Evolutionary conservation across 2,797 vertebrate genomes (phyloP), one percentile per base, ranked within the genome.

Genomic region (Okamejei kenojei): DNA sequence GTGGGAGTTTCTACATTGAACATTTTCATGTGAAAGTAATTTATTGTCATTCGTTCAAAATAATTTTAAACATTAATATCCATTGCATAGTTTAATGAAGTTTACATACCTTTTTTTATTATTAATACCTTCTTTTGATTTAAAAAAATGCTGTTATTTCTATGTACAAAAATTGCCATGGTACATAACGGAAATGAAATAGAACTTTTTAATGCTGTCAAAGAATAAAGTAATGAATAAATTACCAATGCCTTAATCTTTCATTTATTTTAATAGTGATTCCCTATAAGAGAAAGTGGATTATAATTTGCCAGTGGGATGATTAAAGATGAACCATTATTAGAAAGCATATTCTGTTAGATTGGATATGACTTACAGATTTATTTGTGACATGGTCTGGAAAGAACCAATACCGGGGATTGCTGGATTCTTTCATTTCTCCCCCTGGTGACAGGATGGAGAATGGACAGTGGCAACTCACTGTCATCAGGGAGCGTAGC

Each of bases 231-330:
- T 92, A 92, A 92, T 92, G 90, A 92, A 92, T 92, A 92, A 92
- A 92, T 92, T 92, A 92, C 90, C 90, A 74, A 71, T 92, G 90
- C 76, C 90, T 92, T 92, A 92, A 92, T 92, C 90, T 92, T 92
- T 92, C 90, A 92, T 92, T 71, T 92, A 38, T 92, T 92, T 76
- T 92, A 92, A 92, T 92, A 71, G 71, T 71, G 45, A 92, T 92
- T 76, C 38, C 38, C 38, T 54, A 54, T 54, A 92, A 92, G 90
- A 92, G 71, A 92, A 92, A 92, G 90, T 92, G 90, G 90, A 92
- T 92, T 76, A 92, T 92, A 92, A 92, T 92, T 92, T 92, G 90
- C 90, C 90, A 76, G 45, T 58, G 71, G 38, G 54, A 92, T 76
- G 90, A 92, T 92, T 74, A 92, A 92, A 76, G 90, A 92, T 23